A percentile compares a stretch with the other conserved stretches of the same genome.
Conservation (phyloP, 2,797 vertebrate genomes). For the Lophius americanus region DNA sequence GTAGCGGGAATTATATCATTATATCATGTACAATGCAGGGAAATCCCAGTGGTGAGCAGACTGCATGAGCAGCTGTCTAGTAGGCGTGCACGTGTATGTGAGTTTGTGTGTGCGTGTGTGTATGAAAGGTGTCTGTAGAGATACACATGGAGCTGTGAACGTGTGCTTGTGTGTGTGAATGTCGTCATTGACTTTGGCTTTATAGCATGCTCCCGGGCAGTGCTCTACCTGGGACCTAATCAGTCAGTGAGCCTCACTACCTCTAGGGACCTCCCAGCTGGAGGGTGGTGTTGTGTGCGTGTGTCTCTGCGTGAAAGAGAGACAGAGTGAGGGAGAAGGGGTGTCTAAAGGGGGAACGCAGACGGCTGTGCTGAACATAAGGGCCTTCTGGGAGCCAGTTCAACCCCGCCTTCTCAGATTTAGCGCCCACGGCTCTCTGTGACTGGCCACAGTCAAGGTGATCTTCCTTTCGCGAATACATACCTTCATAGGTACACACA, state of each 20-base stretch:
- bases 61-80: slow-evolving; percentile 75
- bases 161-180: slow-evolving; percentile 42
- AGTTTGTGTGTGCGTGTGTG: slow-evolving; percentile 20
- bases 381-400: slow-evolving; percentile 77
- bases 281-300: slow-evolving; percentile 61
- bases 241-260: slow-evolving; percentile 85
- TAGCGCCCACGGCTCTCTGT: slow-evolving; percentile 79
- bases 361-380: slow-evolving; percentile 75
- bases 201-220: slow-evolving; percentile 86
- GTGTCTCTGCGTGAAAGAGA: slow-evolving; percentile 21
- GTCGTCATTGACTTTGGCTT: slow-evolving; percentile 87
- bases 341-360: slow-evolving; percentile 52
- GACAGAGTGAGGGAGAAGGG: slow-evolving; percentile 27
- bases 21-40: slow-evolving; percentile 72
- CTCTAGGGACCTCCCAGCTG: slow-evolving; percentile 84
- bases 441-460: slow-evolving; percentile 85
- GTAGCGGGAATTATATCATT: slow-evolving; percentile 76
- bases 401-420: slow-evolving; percentile 75
- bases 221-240: slow-evolving; percentile 91
- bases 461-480: slow-evolving; percentile 70
- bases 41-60: slow-evolving; percentile 76
- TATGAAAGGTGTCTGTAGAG: slow-evolving; percentile 32
- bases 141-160: slow-evolving; percentile 43
- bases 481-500: slow-evolving; percentile 59
- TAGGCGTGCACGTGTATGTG: slow-evolving; percentile 41